A percentile compares a stretch with the other conserved stretches of the same genome.
These are phyloP conservation scores for Macroramphosus scolopax DNA, from an alignment of 2,797 vertebrate genomes.

Conservation along the genomic window DNA sequence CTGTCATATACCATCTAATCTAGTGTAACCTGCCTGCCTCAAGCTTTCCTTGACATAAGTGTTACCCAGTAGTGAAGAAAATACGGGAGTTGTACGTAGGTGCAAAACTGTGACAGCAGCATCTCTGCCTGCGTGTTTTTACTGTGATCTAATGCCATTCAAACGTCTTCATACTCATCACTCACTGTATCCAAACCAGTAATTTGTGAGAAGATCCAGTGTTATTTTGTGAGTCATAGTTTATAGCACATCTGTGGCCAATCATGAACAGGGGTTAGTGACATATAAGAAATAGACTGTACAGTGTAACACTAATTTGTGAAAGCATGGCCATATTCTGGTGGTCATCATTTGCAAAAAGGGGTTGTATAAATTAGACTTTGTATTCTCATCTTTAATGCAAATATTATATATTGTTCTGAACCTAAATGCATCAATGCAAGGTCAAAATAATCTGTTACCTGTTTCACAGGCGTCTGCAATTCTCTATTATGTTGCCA, in stretches of 20 bases:
- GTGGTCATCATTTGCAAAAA: conserved; percentile 23
- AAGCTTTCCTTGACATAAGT: conserved; percentile 27
- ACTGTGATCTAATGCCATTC: conserved; percentile 50
- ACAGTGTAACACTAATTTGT: conserved; percentile 37
- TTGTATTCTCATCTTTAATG: conserved; percentile 41
- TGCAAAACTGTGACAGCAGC: conserved; percentile 28
- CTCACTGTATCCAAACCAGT: conserved; percentile 21
- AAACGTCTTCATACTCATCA: conserved; percentile 21
- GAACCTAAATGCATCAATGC: conserved; percentile 14
- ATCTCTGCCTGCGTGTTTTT: conserved; percentile 35
- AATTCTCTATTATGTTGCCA: conserved; percentile 20
- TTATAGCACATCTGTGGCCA: conserved; percentile 11
- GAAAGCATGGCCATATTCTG: conserved; percentile 21
- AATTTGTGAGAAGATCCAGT: conserved; percentile 22
- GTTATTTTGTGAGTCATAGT: conserved; percentile 17
- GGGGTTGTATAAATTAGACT: conserved; percentile 1
- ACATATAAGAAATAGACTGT: conserved; percentile 12
- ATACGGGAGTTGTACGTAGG: conserved; percentile 9
- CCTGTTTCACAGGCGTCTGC: conserved; percentile 15
- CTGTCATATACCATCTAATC: conserved; percentile 18
- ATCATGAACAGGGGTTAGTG: conserved; percentile 4
- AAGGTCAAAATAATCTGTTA: conserved; percentile 27
- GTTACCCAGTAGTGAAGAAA: conserved; percentile 14
- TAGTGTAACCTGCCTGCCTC: conserved; percentile 33
- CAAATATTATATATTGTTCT: conserved; percentile 36